Conservation (phyloP, 2,113 vertebrate species). For the Seriola rivoliana region DNA sequence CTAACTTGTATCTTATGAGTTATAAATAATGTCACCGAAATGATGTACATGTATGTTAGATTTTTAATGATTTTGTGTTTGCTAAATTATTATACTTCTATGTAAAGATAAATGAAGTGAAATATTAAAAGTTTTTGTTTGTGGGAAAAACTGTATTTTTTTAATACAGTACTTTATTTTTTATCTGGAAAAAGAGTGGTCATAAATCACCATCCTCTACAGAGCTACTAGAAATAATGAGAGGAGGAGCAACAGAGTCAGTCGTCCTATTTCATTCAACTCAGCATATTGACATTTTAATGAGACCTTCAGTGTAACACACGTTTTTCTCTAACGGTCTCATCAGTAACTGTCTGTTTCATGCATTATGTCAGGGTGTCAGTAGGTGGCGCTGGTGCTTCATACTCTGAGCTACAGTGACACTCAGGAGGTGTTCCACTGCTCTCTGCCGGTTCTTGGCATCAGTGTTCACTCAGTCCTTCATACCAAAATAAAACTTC, state of each 20-base stretch:
- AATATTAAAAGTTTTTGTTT: slow-evolving; percentile 26
- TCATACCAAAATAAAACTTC: slow-evolving; percentile 54
- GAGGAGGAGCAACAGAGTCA: not conserved
- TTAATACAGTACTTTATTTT: not conserved
- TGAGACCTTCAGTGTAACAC: not conserved
- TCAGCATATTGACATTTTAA: not conserved
- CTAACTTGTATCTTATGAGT: slow-evolving; percentile 9
- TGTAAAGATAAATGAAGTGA: slow-evolving; percentile 59
- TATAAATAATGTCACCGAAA: slow-evolving; percentile 23
- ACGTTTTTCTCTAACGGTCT: not conserved
- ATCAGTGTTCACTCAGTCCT: slow-evolving; percentile 20
- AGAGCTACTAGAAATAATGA: too few species aligned
- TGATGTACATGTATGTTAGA: slow-evolving; percentile 11
- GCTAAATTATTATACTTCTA: slow-evolving; percentile 61
- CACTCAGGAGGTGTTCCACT: not conserved
- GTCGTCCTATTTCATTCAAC: not conserved
- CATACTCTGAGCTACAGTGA: not conserved
- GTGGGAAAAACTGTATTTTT: not conserved
- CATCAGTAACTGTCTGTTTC: not conserved
- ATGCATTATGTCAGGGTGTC: slow-evolving; percentile 16
- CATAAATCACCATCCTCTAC: not conserved
- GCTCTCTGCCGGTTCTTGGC: slow-evolving; percentile 1
- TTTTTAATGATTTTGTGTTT: slow-evolving; percentile 53
- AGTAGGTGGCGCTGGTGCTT: slow-evolving; percentile 42
- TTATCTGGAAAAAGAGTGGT: not conserved